Conservation (phyloP, 2,888 invertebrate genomes). For the Leptogaster cylindrica region DNA sequence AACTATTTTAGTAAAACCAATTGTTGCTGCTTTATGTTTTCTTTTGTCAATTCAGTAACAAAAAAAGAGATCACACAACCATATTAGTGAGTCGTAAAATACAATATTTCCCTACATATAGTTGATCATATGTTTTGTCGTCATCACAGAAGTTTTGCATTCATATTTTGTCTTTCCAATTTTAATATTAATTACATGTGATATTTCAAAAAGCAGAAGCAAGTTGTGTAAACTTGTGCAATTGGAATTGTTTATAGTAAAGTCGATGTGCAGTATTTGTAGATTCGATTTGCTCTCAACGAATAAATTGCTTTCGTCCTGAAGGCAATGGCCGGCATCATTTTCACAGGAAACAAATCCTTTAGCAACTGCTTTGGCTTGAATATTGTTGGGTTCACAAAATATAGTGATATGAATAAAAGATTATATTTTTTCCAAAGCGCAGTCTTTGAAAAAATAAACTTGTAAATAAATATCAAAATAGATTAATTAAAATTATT, state of each 20-base stretch:
- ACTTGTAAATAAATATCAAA: no score
- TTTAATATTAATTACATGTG: not conserved
- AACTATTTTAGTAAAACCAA: conserved; percentile 36
- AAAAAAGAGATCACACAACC: no score
- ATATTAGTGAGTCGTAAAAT: conserved; percentile 11
- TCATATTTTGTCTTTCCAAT: not conserved
- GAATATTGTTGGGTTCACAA: conserved; percentile 25
- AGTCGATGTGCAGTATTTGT: conserved; percentile 48
- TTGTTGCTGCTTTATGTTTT: conserved; percentile 15
- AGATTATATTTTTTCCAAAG: no score
- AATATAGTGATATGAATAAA: no score
- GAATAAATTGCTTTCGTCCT: not conserved
- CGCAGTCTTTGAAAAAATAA: no score
- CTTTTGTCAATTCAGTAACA: not conserved
- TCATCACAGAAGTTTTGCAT: conserved; percentile 3
- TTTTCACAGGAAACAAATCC: not conserved
- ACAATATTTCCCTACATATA: not conserved
- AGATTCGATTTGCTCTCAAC: conserved; percentile 16
- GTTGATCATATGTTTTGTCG: not conserved
- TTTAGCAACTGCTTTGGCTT: conserved; percentile 33
- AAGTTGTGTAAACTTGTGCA: conserved; percentile 12
- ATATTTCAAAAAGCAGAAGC: not conserved
- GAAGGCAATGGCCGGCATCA: no score
- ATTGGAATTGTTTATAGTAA: conserved; percentile 36
- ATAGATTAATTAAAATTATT: no score